These are phyloP conservation scores for Mastomys coucha DNA, from an alignment of 2,113 vertebrate species.

Conservation along the genomic window DNA sequence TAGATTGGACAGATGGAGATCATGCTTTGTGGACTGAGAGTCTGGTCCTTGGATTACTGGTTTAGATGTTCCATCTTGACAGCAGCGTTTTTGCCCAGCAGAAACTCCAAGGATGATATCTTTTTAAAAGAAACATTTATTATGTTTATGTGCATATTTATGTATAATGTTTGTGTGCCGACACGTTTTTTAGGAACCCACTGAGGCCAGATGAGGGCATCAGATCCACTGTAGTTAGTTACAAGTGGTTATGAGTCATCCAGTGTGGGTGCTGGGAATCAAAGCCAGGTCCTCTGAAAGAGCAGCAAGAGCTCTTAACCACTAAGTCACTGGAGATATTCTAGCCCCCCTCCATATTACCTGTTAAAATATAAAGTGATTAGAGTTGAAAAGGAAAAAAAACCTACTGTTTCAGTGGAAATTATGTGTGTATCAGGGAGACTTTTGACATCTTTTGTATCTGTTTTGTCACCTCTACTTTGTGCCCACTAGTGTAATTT, in stretches of 20 bases:
- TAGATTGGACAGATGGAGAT: constrained; percentile 92
- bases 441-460: background rate
- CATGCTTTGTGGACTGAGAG: constrained; percentile 77
- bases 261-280: background rate
- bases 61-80: constrained; percentile 56
- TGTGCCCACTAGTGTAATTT: background rate
- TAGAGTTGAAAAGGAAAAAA: background rate
- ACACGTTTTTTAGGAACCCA: background rate
- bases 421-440: background rate
- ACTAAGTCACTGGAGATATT: background rate
- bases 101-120: too few species aligned
- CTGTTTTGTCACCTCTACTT: background rate
- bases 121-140: background rate
- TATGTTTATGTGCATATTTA: background rate
- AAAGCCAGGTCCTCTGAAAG: background rate
- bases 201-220: background rate
- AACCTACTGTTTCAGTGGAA: background rate
- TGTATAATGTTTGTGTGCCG: background rate
- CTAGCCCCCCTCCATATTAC: background rate
- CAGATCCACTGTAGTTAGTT: background rate
- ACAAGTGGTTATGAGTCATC: background rate
- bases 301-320: background rate
- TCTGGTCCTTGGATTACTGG: constrained; percentile 46
- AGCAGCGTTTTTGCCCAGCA: background rate
- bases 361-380: background rate